Base-by-base conservation (phyloP, 2,888 invertebrate species). In the Ceratothoa steindachneri region DNA sequence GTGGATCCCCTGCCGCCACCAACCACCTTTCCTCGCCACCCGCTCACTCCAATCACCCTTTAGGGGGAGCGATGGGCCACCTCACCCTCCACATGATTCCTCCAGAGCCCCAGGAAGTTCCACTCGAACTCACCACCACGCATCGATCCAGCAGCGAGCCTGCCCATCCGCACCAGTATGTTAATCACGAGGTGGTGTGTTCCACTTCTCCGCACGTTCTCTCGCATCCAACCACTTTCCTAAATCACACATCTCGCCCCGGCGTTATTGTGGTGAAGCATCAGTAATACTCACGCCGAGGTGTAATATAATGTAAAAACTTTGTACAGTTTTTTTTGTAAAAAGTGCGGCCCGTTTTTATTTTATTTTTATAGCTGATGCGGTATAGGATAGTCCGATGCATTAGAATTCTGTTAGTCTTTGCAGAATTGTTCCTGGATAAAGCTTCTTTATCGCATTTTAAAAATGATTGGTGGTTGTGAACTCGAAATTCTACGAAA, bases 201-300 rank as follows among this genome's bases (percentile, higher is more conserved):
- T 67, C 30, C 65, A 71, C 28, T 52, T 72, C 51, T 27, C 60
- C n/a, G 51, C 73, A 27, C 51, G 72, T 51, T 19, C 28, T 71
- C 28, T 66, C 60, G 27, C 41, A 60, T 22, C 65, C 66, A 30
- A n/a, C 71, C 19, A 75, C 69, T 51, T 52, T 75, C 24, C 69
- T 78, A 19, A 75, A 60, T 24, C 60, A 78, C 53, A 73, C 78
- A 15, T 66, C 78, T 29, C 71, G 79, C 70, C 79, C 79, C 29
- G 76, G 76, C 22, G 79, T 79, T n/a, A 79, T 79, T 68, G 79
- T 79, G 28, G 79, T 79, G 28, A 79, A 79, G 30, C 79, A 79
- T 41, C 75, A 76, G 30, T 79, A 79, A 77, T 41, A 41, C 5
- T 41, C 15, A 41, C 15, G 5, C 41, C 15, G 41, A 41, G 41